A percentile compares a stretch with the other conserved stretches of the same genome.
Evolutionary conservation across 1,140 invertebrate genomes (phyloP).

Genomic region (Ips nitidus): DNA sequence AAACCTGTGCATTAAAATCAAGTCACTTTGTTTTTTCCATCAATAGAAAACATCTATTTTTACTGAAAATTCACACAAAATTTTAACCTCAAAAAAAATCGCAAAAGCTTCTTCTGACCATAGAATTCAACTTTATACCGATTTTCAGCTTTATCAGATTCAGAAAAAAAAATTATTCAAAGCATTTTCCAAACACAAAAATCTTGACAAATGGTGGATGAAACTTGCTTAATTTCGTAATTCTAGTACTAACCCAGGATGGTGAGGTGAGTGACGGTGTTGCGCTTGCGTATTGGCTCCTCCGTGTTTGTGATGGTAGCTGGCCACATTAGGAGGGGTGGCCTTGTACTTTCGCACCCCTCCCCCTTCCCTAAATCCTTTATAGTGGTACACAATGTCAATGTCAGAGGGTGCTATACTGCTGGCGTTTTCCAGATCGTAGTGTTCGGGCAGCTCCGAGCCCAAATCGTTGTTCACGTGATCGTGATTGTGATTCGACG

Average conservation of each 20-base stretch:
- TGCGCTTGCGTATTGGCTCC: conserved; percentile 60
- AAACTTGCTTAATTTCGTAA: conserved; percentile 3
- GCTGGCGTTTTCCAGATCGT: conserved; percentile 95
- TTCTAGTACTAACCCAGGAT: conserved; percentile 54
- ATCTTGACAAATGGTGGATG: no score
- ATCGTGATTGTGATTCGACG: conserved; percentile 66
- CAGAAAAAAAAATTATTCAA: no score
- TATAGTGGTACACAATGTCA: conserved; percentile 95
- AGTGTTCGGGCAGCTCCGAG: conserved; percentile 90
- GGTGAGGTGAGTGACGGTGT: conserved; percentile 71
- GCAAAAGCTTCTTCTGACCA: no score
- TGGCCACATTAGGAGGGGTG: conserved; percentile 70
- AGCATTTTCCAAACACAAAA: no score
- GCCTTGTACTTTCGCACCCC: conserved; percentile 85
- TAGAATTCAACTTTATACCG: no score
- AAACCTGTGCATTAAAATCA: conserved; percentile 48
- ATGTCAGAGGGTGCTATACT: conserved; percentile 97
- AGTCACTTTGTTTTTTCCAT: no score
- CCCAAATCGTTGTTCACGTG: conserved; percentile 66
- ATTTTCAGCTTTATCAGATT: no score
- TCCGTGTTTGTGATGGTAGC: conserved; percentile 78
- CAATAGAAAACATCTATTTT: no score
- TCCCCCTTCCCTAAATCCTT: conserved; percentile 80
- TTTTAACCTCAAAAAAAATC: background rate
- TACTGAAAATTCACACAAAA: no score